phyloP scores from a whole-genome alignment of 1,140 invertebrate genomes.

The Muscidifurax raptorellus region DNA sequence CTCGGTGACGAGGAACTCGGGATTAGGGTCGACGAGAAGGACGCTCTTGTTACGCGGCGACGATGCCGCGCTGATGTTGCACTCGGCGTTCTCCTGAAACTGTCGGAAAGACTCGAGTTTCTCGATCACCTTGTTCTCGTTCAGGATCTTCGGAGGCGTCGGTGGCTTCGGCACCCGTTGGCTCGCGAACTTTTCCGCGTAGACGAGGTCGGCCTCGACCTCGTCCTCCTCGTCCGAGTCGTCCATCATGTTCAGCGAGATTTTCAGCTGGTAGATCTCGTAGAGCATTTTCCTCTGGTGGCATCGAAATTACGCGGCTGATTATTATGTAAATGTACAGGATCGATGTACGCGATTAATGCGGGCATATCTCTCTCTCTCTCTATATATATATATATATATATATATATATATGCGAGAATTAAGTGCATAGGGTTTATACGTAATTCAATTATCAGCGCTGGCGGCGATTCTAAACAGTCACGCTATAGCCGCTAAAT shows the following conservation, averaged over 20 bases:
- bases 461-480: too few species aligned
- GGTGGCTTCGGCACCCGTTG: slow-evolving; percentile 61
- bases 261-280: slow-evolving; percentile 72
- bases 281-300: slow-evolving; percentile 71
- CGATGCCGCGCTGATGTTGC: slow-evolving; percentile 44
- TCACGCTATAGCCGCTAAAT: background rate
- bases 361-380: too few species aligned
- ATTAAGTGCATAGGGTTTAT: too few species aligned
- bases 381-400: too few species aligned
- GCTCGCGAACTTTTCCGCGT: slow-evolving; percentile 53
- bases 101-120: slow-evolving; percentile 59
- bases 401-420: too few species aligned
- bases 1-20: slow-evolving; percentile 66
- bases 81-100: slow-evolving; percentile 43
- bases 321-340: too few species aligned
- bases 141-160: slow-evolving; percentile 65
- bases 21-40: slow-evolving; percentile 66
- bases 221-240: slow-evolving; percentile 61
- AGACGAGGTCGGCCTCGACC: slow-evolving; percentile 54
- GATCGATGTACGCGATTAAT: too few species aligned
- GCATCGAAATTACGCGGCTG: background rate
- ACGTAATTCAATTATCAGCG: background rate
- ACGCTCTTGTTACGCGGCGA: slow-evolving; percentile 57
- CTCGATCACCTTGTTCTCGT: slow-evolving; percentile 65
- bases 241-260: slow-evolving; percentile 68